Conservation (phyloP, 2,888 invertebrate genomes). For the Pheosia tremula region DNA sequence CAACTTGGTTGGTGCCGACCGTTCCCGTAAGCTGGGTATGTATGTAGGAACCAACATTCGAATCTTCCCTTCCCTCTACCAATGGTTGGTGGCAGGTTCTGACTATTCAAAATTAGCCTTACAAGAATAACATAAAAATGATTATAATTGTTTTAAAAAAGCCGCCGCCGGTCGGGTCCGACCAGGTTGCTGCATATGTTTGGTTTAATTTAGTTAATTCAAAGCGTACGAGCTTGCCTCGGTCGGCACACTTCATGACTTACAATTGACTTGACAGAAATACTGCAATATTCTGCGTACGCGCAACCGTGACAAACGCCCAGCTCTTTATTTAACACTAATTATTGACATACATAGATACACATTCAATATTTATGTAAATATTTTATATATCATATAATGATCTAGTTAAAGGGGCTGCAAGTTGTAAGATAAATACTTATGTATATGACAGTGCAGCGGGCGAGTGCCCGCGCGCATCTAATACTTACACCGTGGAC, state of each 20-base stretch:
- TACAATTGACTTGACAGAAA: no score
- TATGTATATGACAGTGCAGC: conserved; percentile 1
- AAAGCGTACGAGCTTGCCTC: not conserved
- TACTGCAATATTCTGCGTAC: no score
- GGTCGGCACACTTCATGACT: not conserved
- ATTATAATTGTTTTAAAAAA: no score
- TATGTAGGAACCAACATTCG: no score
- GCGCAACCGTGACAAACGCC: not conserved
- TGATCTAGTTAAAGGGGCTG: conserved; percentile 6
- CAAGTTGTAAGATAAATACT: conserved; percentile 7
- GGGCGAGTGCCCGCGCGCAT: conserved; percentile 36
- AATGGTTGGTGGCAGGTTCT: no score
- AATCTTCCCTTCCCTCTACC: no score
- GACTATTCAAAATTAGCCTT: no score
- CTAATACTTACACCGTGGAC: conserved; percentile 70
- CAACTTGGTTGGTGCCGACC: no score
- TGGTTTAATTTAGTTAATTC: not conserved
- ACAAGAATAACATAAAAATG: no score
- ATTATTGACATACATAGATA: conserved; percentile 2
- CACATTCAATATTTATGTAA: conserved; percentile 2
- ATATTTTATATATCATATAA: not conserved
- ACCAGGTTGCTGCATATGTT: not conserved
- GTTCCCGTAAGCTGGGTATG: no score
- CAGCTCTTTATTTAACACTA: not conserved
- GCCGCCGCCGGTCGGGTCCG: no score